phyloP scores from a whole-genome alignment of 2,797 vertebrate species.

The Pangasius krempfi region DNA sequence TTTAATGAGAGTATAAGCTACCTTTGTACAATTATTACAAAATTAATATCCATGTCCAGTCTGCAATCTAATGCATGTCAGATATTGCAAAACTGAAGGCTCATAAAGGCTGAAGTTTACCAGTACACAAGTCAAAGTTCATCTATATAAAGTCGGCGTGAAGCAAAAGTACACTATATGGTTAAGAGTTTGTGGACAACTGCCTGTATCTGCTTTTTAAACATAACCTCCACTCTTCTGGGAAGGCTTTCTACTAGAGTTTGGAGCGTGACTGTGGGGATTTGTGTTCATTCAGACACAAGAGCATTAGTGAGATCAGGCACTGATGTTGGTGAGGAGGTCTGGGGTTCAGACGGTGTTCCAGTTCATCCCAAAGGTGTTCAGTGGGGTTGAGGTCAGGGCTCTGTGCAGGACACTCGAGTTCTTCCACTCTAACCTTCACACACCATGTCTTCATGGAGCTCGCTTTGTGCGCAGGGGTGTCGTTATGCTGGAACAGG shows the following conservation, averaged over 20 bases:
- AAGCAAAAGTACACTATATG: neutral
- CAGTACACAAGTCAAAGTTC: neutral
- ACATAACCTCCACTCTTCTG: neutral
- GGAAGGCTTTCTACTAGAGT: neutral
- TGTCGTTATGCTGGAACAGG: neutral
- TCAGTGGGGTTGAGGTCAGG: no score
- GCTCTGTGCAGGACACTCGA: neutral
- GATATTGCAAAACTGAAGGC: neutral
- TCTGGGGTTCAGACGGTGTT: no score
- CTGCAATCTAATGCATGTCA: neutral
- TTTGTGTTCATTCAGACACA: neutral
- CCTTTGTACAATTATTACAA: neutral
- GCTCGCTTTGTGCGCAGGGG: neutral
- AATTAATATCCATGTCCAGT: neutral
- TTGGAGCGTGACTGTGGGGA: neutral
- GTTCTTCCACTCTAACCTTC: no score
- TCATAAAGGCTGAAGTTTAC: neutral
- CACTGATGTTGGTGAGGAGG: neutral
- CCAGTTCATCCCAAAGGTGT: no score
- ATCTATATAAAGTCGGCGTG: neutral
- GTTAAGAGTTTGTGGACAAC: neutral
- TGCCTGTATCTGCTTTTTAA: neutral
- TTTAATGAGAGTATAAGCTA: neutral
- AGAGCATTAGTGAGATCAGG: no score
- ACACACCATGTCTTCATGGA: no score